Conservation (phyloP, 2,113 vertebrate genomes). For the Mungos mungo region DNA sequence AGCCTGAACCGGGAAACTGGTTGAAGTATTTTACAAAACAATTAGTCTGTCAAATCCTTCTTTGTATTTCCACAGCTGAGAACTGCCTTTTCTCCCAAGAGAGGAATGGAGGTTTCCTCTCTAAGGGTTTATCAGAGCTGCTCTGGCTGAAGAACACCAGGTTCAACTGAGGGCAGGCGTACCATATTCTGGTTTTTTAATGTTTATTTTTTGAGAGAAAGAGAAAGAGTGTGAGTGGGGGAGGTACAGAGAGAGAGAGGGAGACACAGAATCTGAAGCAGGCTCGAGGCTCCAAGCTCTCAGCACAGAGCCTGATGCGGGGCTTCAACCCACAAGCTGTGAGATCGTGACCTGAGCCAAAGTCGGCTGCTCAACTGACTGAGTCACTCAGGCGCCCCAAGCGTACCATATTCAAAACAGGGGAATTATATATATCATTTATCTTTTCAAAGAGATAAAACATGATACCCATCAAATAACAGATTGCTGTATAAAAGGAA, state of each 20-base stretch:
- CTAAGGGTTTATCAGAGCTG: background rate
- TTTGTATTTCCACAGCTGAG: background rate
- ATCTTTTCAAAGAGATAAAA: background rate
- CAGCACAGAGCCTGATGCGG: too few relatives aligned
- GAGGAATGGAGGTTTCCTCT: background rate
- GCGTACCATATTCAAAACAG: background rate
- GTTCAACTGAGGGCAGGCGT: background rate
- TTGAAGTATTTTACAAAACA: background rate
- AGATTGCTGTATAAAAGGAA: background rate
- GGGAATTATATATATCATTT: background rate
- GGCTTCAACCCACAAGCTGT: too few relatives aligned
- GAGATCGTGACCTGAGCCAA: too few relatives aligned
- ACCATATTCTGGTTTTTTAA: background rate
- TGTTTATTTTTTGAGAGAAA: too few relatives aligned
- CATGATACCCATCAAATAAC: background rate
- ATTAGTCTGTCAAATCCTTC: background rate
- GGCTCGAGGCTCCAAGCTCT: too few relatives aligned
- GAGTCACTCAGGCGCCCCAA: too few relatives aligned
- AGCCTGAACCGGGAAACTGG: background rate
- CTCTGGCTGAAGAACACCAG: background rate
- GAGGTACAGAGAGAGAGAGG: too few relatives aligned
- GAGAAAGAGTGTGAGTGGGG: too few relatives aligned
- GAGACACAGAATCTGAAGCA: too few relatives aligned
- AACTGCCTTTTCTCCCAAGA: background rate
- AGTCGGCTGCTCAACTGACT: too few relatives aligned